Conservation (phyloP, 2,113 vertebrate species). For the Marmota monax region DNA sequence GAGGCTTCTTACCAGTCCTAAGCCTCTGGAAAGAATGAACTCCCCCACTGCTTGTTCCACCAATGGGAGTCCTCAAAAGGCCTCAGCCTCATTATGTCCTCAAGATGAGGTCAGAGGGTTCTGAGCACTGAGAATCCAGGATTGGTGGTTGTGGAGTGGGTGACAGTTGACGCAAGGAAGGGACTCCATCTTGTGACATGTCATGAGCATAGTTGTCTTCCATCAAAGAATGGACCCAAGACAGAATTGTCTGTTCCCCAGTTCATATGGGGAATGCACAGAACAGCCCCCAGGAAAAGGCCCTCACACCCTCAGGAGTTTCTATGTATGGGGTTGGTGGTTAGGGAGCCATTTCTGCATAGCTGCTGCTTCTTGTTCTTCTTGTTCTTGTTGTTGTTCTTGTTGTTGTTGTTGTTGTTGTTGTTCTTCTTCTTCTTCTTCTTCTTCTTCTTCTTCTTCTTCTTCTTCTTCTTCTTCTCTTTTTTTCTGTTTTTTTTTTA, state of each 20-base stretch:
- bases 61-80: constrained; percentile 65
- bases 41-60: constrained; percentile 51
- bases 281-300: no score
- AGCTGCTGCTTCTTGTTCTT: no score
- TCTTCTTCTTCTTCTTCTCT: no score
- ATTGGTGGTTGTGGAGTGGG: background rate
- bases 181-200: background rate
- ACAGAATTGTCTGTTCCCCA: background rate
- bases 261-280: no score
- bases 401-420: no score
- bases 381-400: no score
- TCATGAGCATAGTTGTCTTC: background rate
- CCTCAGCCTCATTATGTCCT: constrained; percentile 64
- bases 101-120: constrained; percentile 62
- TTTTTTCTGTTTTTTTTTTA: no score
- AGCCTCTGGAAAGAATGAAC: constrained; percentile 5
- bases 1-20: background rate
- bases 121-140: constrained; percentile 13
- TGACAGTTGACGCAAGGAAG: background rate
- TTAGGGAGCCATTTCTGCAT: no score
- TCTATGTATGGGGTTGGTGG: no score
- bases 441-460: no score
- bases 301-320: constrained; percentile 49
- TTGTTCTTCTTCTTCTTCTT: no score
- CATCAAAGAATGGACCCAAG: background rate